Conservation (phyloP, 2,888 invertebrate genomes). For the Prosopocoilus inquinatus region DNA sequence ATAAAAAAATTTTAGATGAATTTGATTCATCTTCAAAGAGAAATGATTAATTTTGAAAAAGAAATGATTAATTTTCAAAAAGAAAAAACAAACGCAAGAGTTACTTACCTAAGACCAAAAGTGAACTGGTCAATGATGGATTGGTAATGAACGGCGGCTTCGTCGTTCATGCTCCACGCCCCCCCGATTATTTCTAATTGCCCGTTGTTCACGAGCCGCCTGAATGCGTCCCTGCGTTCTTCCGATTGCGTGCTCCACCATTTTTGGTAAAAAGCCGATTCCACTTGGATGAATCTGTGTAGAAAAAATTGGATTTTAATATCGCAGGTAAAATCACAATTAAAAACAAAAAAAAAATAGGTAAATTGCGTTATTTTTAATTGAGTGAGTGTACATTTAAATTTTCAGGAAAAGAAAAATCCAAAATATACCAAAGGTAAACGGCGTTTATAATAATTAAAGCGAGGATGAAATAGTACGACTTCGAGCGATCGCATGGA, state of each 20-base stretch:
- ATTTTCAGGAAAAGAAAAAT: too few species aligned
- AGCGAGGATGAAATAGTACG: too few species aligned
- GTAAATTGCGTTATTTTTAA: too few species aligned
- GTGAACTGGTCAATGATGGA: slow-evolving; percentile 71
- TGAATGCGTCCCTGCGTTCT: slow-evolving; percentile 54
- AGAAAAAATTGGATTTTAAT: background rate
- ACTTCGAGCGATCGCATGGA: too few species aligned
- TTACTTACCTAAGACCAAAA: slow-evolving; percentile 63
- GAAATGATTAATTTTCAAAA: too few species aligned
- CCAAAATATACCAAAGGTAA: too few species aligned
- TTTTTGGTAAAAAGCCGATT: slow-evolving; percentile 75
- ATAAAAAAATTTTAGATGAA: background rate
- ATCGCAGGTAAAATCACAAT: too few species aligned
- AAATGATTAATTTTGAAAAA: background rate
- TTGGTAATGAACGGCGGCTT: slow-evolving; percentile 67
- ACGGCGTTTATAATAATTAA: too few species aligned
- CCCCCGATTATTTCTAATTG: slow-evolving; percentile 62
- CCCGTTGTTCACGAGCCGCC: slow-evolving; percentile 59
- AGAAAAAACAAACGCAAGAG: too few species aligned
- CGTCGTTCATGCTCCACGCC: slow-evolving; percentile 63
- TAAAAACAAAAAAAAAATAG: too few species aligned
- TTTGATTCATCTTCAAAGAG: background rate
- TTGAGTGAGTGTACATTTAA: too few species aligned
- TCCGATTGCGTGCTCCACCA: slow-evolving; percentile 75
- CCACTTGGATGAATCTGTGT: slow-evolving; percentile 74